phyloP scores from a whole-genome alignment of 2,113 vertebrate genomes.

The Microcebus ravelobensis region DNA sequence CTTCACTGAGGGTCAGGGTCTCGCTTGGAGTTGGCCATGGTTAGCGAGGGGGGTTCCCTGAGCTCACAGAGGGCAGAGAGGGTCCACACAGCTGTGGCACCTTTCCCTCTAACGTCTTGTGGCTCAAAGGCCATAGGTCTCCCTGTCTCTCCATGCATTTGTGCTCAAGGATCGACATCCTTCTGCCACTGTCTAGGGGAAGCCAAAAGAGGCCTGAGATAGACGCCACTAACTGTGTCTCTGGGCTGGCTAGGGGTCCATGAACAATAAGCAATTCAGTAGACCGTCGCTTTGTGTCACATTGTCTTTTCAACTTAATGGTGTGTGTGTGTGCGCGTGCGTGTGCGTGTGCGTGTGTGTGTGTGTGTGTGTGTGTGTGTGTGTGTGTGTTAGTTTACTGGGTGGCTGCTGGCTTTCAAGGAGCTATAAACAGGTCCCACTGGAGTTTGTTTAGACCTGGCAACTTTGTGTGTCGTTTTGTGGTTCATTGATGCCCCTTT shows the following conservation, averaged over 20 bases:
- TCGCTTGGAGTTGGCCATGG: neutral
- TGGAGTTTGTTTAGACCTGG: neutral
- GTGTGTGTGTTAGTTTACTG: conserved; percentile 33
- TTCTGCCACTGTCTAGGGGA: neutral
- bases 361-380: neutral
- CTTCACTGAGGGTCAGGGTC: neutral
- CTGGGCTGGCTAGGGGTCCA: neutral
- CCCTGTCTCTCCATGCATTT: neutral
- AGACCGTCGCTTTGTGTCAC: neutral
- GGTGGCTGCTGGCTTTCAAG: conserved; percentile 33
- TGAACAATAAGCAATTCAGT: neutral
- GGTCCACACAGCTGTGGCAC: rapidly evolving
- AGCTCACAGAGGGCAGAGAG: neutral
- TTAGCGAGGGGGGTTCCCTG: neutral
- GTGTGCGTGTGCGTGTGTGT: neutral
- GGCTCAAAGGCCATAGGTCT: rapidly evolving
- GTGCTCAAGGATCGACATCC: neutral
- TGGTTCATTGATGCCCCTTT: no score
- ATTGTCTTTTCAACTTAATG: conserved; percentile 44
- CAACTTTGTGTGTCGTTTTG: neutral
- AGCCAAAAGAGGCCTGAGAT: neutral
- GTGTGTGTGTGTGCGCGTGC: neutral
- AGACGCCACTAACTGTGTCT: neutral
- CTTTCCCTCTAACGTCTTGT: neutral
- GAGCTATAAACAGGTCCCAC: neutral